These are phyloP conservation scores for Bucorvus abyssinicus DNA, from an alignment of 2,797 vertebrate genomes.

Conservation along the genomic window DNA sequence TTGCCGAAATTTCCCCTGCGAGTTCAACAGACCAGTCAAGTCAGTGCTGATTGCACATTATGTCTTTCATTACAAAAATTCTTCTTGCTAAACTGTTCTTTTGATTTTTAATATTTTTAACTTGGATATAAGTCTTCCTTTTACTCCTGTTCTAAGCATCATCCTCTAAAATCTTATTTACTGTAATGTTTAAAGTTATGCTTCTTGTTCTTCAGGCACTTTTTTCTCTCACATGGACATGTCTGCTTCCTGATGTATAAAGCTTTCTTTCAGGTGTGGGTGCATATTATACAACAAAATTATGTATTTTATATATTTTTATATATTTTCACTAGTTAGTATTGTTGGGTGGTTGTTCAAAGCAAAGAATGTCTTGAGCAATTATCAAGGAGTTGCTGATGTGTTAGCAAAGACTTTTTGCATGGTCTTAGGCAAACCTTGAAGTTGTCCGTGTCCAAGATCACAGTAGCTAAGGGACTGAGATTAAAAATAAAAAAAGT, in stretches of 20 bases:
- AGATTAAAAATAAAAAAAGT: not conserved
- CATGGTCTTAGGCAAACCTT: not conserved
- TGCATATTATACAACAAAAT: not conserved
- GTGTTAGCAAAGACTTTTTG: not conserved
- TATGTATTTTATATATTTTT: not conserved
- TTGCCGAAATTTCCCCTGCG: not conserved
- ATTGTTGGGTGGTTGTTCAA: not conserved
- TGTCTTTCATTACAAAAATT: not conserved
- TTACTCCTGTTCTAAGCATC: not conserved
- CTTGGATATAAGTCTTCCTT: not conserved
- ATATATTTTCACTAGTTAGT: not conserved
- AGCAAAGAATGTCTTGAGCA: not conserved
- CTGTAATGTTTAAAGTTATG: not conserved
- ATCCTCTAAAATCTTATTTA: not conserved
- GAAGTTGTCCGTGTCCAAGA: not conserved
- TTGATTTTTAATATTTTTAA: not conserved
- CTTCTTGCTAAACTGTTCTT: not conserved
- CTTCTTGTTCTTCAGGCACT: not conserved
- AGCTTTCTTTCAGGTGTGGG: not conserved
- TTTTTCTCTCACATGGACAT: not conserved
- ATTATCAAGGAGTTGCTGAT: not conserved
- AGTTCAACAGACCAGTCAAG: not conserved
- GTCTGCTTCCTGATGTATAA: not conserved
- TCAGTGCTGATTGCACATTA: not conserved
- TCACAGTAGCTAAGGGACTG: not conserved